Conservation (phyloP, 1,140 invertebrate species). For the Aleiodes sp. region DNA sequence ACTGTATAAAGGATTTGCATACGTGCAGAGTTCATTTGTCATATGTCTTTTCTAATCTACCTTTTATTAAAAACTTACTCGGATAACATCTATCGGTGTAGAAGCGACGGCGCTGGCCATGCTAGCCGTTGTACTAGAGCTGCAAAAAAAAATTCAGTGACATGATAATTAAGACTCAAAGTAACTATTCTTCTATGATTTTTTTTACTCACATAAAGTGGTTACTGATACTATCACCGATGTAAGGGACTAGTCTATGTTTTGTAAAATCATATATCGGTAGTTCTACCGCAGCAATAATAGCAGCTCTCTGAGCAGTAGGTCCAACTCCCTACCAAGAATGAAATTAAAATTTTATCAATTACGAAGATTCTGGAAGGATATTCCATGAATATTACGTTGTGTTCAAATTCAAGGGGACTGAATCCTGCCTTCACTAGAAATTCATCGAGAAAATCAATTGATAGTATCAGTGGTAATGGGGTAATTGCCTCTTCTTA, state of each 20-base stretch:
- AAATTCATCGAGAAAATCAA: too few species aligned
- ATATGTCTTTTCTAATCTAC: too few species aligned
- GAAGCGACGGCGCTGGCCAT: slow-evolving; percentile 92
- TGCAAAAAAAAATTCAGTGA: slow-evolving; percentile 48
- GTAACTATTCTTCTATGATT: neutral
- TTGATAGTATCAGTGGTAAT: too few species aligned
- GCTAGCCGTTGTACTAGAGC: slow-evolving; percentile 91
- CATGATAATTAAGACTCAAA: too few species aligned
- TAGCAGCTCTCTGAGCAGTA: slow-evolving; percentile 89
- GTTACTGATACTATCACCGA: slow-evolving; percentile 85
- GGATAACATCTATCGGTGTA: slow-evolving; percentile 93
- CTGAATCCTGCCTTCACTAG: too few species aligned
- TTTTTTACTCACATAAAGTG: slow-evolving; percentile 82
- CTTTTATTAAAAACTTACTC: too few species aligned
- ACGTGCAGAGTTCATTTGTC: too few species aligned
- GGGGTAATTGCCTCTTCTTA: too few species aligned
- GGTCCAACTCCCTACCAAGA: slow-evolving; percentile 82
- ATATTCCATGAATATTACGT: too few species aligned
- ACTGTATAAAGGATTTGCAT: too few species aligned
- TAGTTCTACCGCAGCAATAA: slow-evolving; percentile 92
- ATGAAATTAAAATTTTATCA: slow-evolving; percentile 34
- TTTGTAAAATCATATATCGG: slow-evolving; percentile 94
- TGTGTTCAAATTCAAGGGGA: too few species aligned
- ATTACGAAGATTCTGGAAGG: too few species aligned
- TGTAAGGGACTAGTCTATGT: slow-evolving; percentile 74